Evolutionary conservation across 2,888 invertebrate genomes (phyloP), one percentile per base, ranked within the genome.

Genomic region (Phengaris alcon): DNA sequence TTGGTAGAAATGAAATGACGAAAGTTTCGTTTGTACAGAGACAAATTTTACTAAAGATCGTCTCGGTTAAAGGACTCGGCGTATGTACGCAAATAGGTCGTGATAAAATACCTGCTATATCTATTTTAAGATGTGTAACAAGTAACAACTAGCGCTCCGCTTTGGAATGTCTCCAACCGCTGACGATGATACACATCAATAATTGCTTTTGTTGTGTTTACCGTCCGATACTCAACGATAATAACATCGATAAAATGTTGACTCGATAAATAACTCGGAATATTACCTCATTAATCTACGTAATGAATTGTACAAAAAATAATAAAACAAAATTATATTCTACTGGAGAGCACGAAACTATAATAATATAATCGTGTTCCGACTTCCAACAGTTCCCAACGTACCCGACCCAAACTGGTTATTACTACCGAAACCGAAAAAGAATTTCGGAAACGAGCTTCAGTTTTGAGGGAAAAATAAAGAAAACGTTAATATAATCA

Each of bases 81-180:
- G 87, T 87, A 87, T 88, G 87, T 85, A 83, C 82, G 82, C 82
- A 88, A 88, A 88, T 88, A 87, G 86, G 83, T 83, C 84, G 84
- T 80, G 84, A 87, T 88, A 87, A 86, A 87, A 88, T 90, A 89
- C 87, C 85, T 87, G 86, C 54, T 48, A 83, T 78, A 78, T 75
- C 87, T 90, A 91, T 90, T 90, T 90, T 85, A 83, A 84, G 87
- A 86, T 79, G 76, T 83, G 83, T 83, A 85, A 88, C 88, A 87
- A 88, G 83, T 83, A 85, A 88, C 88, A 87, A 88, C 85, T 86
- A 87, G 86, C 88, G 83, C 86, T 84, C 82, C 81, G 85, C n/a
- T 87, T 91, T 92, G 92, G 92, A 90, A 83, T 85, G 85, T 85
- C 82, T 90, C 91, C 91, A 91, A 91, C 84, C 82, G 84, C 85